Percentiles rank a stretch among this genome's conserved stretches.
Conservation (phyloP, 2,888 invertebrate species). For the Lypha dubia region DNA sequence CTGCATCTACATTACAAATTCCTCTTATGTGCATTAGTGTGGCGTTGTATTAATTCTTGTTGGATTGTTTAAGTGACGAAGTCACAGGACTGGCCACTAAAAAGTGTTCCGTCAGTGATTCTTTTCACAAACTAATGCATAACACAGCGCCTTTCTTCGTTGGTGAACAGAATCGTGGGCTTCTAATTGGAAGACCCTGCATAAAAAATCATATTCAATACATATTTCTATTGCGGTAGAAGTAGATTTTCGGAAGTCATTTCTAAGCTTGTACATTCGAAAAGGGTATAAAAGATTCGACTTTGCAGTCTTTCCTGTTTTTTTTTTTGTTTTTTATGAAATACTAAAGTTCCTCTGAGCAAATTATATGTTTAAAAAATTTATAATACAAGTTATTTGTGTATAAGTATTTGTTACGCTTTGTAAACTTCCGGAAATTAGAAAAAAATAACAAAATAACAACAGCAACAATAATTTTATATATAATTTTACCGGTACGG, state of each 20-base stretch:
- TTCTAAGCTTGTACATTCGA: neutral
- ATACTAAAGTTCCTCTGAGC: conserved; percentile 3
- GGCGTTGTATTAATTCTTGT: no score
- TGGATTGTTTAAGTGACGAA: no score
- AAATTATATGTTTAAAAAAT: conserved; percentile 1
- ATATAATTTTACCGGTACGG: conserved; percentile 32
- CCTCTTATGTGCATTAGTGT: no score
- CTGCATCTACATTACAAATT: no score
- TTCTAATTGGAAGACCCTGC: no score
- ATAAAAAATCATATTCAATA: no score
- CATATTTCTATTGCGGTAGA: neutral
- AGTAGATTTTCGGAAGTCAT: neutral
- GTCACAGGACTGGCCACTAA: no score
- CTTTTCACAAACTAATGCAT: no score
- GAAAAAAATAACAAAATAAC: conserved; percentile 20
- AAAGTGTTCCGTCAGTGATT: no score
- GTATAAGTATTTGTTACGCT: conserved; percentile 49
- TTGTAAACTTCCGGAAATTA: conserved; percentile 66
- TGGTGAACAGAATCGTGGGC: no score
- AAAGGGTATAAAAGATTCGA: neutral
- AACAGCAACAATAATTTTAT: conserved; percentile 9
- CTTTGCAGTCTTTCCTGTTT: neutral
- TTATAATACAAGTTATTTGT: neutral
- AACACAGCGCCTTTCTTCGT: no score
- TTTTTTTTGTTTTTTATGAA: no score